Evolutionary conservation across 2,888 invertebrate genomes (phyloP), one percentile per base, ranked within the genome.

Genomic region (Oscheius sp.): DNA sequence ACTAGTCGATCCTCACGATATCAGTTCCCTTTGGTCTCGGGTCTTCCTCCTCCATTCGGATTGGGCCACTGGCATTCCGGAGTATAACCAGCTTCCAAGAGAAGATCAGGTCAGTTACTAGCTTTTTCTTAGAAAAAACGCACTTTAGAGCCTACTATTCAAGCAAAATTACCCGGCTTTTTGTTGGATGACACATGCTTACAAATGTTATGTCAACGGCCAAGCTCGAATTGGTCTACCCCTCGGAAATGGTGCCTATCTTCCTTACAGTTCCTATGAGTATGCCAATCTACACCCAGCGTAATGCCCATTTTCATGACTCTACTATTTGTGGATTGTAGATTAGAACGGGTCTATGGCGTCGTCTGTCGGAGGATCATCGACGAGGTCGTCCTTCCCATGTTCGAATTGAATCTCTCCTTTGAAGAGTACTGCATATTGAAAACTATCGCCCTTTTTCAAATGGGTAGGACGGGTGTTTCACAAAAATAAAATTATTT

Each of bases 361-460:
- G 43, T 61, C 7, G 61, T 61, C 18, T n/a, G n/a, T 41, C 41
- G 61, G 21, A 41, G 61, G 13, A 41, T 61, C 18, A 61, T 61
- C 23, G 61, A 61, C 25, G 41, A 61, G n/a, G 43, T 61, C n/a
- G 61, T 61, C 43, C 35, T 61, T 43, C 61, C 61, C 1, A 61
- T 61, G 61, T 61, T 61, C 43, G 61, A 61, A 43, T 41, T 61
- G 61, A 41, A 45, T 21, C 9, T 45, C 41, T 23, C 61, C 41
- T 61, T 61, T 43, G 61, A 61, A 43, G 61, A 61, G 61, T 61
- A 61, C 61, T 61, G 61, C 43, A 61, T 61, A n/a, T 23, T 61
- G 61, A 61, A 61, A 13, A 23, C 61, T 21, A 12, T 61, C 2
- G 61, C 61, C 18, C 61, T 61, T n/a, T 61, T 61, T 21, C 61